phyloP scores from a whole-genome alignment of 2,797 vertebrate genomes.

The Lagocephalus sceleratus region DNA sequence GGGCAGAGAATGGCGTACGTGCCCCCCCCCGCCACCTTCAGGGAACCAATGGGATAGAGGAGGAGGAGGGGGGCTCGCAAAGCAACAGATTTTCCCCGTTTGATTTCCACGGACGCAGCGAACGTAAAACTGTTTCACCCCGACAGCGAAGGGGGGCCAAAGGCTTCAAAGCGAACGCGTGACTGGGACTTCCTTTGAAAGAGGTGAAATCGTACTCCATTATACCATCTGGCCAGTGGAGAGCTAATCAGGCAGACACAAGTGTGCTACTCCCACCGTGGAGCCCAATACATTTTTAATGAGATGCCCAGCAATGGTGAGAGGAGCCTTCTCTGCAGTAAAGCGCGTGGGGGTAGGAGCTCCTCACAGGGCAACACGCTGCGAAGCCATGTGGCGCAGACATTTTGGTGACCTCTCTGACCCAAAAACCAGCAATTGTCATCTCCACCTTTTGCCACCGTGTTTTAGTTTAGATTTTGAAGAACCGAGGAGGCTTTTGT shows the following conservation, averaged over 20 bases:
- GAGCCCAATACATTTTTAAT: conserved; percentile 68
- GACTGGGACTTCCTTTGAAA: conserved; percentile 16
- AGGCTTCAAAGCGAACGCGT: conserved; percentile 2
- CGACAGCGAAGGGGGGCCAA: too few relatives aligned
- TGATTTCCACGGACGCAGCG: too few relatives aligned
- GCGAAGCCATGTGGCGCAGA: conserved; percentile 54
- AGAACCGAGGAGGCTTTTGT: neutral
- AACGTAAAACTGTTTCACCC: too few relatives aligned
- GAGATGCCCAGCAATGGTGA: conserved; percentile 48
- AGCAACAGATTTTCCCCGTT: too few relatives aligned
- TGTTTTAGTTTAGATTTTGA: conserved; percentile 1
- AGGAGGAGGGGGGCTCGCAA: too few relatives aligned
- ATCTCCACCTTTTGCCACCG: conserved; percentile 2
- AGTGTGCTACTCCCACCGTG: conserved; percentile 53
- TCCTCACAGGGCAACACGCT: conserved; percentile 37
- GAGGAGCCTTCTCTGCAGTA: conserved; percentile 46
- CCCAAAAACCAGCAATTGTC: conserved; percentile 11
- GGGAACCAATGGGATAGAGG: too few relatives aligned
- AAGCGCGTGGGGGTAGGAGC: conserved; percentile 40
- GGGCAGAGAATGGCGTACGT: neutral
- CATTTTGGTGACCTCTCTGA: conserved; percentile 35
- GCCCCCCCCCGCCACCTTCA: too few relatives aligned
- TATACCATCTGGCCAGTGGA: conserved; percentile 44
- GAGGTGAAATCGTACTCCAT: conserved; percentile 48
- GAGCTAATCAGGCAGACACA: conserved; percentile 63